Base-by-base conservation (phyloP, 2,888 invertebrate species). In the Cinara cedri region DNA sequence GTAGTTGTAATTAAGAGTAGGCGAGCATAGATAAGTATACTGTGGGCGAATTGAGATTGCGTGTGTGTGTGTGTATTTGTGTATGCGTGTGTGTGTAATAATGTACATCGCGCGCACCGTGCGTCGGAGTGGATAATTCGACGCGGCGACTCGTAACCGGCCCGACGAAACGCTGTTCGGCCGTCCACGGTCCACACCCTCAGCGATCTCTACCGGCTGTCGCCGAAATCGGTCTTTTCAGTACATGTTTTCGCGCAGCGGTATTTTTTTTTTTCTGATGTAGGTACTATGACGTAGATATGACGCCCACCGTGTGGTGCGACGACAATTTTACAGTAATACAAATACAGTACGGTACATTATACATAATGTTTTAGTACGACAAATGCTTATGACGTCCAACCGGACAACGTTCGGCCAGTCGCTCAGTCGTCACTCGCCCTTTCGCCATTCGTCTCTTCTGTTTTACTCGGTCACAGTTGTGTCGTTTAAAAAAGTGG, bases 151-250 rank as follows among this genome's bases (percentile, higher is more conserved):
- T 16, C 3, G 16, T 1, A 26, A n/a, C 11, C 49, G 51, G 54
- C 1, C 24, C 24, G 74, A 75, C 74, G 54, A n/a, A 54, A 75
- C 10, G 74, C 65, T 75, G 74, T 75, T 75, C 74, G 63, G 74
- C 74, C 21, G 44, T n/a, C n/a, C n/a, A n/a, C n/a, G n/a, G n/a
- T n/a, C n/a, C 34, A 34, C 42, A 13, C 42, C 1, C 3, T 4
- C 63, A 75, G 24, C 63, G 63, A 54, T 11, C 74, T 75, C 74
- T 75, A 10, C 14, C n/a, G 44, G 42, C 16, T 1, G 4, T 62
- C 26, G 13, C 8, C 60, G 13, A 51, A 34, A n/a, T 11, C 44
- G 21, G 13, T 24, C 46, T 71, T 19, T n/a, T n/a, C n/a, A n/a
- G n/a, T n/a, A n/a, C n/a, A 34, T 55, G 49, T 26, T 49, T 72